Evolutionary conservation across 2,113 vertebrate species (phyloP), one percentile per base, ranked within the genome.

Genomic region (Thymallus thymallus): DNA sequence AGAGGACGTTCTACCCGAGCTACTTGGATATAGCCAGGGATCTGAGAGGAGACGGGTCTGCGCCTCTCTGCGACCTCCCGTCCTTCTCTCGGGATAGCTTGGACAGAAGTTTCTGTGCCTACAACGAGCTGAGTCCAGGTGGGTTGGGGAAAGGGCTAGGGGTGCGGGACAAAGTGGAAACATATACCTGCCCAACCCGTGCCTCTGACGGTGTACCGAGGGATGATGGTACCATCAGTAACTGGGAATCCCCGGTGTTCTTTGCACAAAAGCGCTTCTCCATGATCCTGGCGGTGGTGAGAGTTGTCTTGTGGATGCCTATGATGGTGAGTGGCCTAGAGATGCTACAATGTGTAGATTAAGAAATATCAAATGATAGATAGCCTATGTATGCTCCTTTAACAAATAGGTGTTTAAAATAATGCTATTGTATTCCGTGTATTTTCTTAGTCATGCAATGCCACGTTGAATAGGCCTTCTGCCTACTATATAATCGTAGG

Each of bases 221-320:
- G 1, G 84, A 89, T 45, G 84, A 88, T 35, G 71, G 71, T 0
- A 72, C 70, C n/a, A 22, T 60, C 56, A 1, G n/a, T 3, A 80
- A 85, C 0, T 41, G 89, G 66, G 93, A 93, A 86, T 87, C 86
- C 23, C 80, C 87, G 0, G 90, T 93, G 83, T 90, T 90, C 74
- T 93, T 95, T 32, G 97, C 97, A 20, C 98, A 98, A 88, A 97
- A 95, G 85, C 95, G 98, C 30, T 99, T 98, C 87, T 96, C 98
- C 0, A 89, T 99, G 85, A 93, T 99, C 74, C 88, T 99, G 68
- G 96, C 96, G 0, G 82, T 98, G 73, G 90, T 93, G 3, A 95
- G 95, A 86, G 93, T 94, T 64, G 51, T 94, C 71, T 90, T 99
- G 14, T 99, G 98, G 98, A 97, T 98, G 84, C 98, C 98, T 3